phyloP scores from a whole-genome alignment of 2,888 invertebrate species.

The Oscheius myriophilus region DNA sequence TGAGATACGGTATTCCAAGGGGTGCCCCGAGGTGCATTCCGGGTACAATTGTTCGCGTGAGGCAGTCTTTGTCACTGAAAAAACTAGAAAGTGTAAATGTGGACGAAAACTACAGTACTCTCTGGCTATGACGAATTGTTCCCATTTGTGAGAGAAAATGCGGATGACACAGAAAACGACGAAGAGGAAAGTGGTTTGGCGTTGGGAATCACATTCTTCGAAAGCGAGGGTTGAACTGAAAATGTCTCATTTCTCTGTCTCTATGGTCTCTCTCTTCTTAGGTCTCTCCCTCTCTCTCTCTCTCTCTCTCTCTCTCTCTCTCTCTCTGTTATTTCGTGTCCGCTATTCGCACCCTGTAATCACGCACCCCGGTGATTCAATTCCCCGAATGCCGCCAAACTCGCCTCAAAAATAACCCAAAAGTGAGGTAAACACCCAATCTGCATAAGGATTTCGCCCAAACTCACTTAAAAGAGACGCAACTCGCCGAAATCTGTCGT shows the following conservation, averaged over 20 bases:
- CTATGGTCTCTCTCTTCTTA: background rate
- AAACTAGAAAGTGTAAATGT: background rate
- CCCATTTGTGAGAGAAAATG: slow-evolving; percentile 46
- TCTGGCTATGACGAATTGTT: slow-evolving; percentile 25
- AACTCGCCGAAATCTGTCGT: slow-evolving; percentile 31
- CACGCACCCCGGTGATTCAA: no score
- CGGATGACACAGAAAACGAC: slow-evolving; percentile 49
- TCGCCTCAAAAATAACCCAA: no score
- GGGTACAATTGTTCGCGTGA: slow-evolving; percentile 34
- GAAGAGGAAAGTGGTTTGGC: slow-evolving; percentile 42
- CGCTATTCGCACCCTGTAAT: no score
- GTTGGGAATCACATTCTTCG: slow-evolving; percentile 29
- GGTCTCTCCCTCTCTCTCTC: background rate
- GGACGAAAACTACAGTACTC: background rate
- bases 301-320: background rate
- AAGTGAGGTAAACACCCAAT: no score
- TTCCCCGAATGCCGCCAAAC: no score
- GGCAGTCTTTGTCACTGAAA: slow-evolving; percentile 39
- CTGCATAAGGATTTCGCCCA: background rate
- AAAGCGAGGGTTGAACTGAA: slow-evolving; percentile 22
- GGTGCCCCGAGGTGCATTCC: slow-evolving; percentile 46
- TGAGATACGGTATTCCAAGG: slow-evolving; percentile 48
- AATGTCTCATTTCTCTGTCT: background rate
- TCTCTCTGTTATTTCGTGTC: no score
- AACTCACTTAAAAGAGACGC: background rate